Percentiles rank a stretch among this genome's conserved stretches.
Evolutionary conservation across 2,113 vertebrate species (phyloP).

Genomic region (Saguinus imperator): DNA sequence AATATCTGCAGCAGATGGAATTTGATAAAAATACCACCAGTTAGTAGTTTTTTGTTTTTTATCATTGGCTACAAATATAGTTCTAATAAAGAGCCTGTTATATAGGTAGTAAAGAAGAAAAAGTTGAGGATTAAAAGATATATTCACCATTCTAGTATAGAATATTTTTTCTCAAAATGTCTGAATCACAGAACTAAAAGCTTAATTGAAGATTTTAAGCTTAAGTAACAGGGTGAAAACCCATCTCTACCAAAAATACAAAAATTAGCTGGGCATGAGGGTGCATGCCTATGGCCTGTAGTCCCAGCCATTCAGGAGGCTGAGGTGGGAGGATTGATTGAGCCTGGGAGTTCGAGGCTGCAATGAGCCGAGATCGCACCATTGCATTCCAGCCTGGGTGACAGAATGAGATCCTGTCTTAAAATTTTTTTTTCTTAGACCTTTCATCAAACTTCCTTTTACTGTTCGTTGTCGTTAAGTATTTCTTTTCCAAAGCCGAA

Average conservation of each 20-base stretch:
- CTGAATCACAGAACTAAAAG: conserved; percentile 13
- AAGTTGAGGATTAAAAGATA: neutral
- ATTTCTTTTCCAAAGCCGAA: conserved; percentile 3
- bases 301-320: no score
- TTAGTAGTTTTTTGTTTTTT: neutral
- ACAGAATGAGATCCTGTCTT: no score
- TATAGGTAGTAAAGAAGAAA: neutral
- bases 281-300: no score
- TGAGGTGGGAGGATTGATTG: no score
- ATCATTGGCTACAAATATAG: neutral
- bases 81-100: conserved; percentile 3
- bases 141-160: neutral
- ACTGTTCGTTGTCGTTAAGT: neutral
- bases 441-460: neutral
- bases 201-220: neutral
- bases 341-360: no score
- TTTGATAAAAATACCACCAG: conserved; percentile 39
- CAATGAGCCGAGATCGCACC: no score
- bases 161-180: neutral
- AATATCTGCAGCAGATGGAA: neutral
- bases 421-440: neutral
- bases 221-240: no score
- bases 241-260: no score
- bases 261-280: no score
- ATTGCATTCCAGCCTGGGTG: no score